A percentile compares a stretch with the other conserved stretches of the same genome.
These are phyloP conservation scores for Bradypus variegatus DNA, from an alignment of 2,797 vertebrate genomes.

Conservation along the genomic window DNA sequence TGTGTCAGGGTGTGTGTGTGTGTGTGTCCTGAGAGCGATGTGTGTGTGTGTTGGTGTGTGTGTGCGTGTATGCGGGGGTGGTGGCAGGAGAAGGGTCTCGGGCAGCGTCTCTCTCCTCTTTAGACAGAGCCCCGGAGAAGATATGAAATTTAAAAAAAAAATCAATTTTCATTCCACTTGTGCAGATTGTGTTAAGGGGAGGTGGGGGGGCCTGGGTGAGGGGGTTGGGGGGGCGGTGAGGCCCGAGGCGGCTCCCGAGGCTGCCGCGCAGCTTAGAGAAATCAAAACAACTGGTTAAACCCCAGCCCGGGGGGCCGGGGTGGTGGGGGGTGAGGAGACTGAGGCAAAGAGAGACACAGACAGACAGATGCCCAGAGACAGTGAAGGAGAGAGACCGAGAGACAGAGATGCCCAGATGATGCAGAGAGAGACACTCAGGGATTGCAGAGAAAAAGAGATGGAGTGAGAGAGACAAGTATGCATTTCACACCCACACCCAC, in stretches of 20 bases:
- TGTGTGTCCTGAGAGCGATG: too few species aligned
- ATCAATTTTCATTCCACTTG: slow-evolving; percentile 71
- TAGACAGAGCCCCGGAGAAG: slow-evolving; percentile 67
- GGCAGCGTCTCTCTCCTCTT: slow-evolving; percentile 65
- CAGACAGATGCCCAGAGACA: neutral
- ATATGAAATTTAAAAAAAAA: slow-evolving; percentile 72
- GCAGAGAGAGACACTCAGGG: neutral
- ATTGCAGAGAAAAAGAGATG: neutral
- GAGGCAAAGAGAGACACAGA: neutral
- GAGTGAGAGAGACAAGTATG: neutral
- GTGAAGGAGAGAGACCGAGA: neutral
- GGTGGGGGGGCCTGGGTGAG: slow-evolving; percentile 52
- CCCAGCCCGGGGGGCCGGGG: slow-evolving; percentile 43
- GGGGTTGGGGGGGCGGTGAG: slow-evolving; percentile 48
- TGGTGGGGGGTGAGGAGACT: slow-evolving; percentile 32
- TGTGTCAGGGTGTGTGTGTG: neutral
- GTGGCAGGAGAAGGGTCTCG: slow-evolving; percentile 59
- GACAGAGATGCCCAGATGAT: neutral
- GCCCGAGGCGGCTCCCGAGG: slow-evolving; percentile 63
- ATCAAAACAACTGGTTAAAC: slow-evolving; percentile 70
- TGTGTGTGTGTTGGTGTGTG: neutral
- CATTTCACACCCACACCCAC: rapidly evolving
- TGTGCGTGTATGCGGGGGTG: neutral
- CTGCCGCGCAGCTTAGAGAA: slow-evolving; percentile 65
- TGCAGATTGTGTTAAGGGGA: slow-evolving; percentile 69